A percentile compares a stretch with the other conserved stretches of the same genome.
Evolutionary conservation across 2,113 vertebrate genomes (phyloP).

Genomic region (Uria lomvia): DNA sequence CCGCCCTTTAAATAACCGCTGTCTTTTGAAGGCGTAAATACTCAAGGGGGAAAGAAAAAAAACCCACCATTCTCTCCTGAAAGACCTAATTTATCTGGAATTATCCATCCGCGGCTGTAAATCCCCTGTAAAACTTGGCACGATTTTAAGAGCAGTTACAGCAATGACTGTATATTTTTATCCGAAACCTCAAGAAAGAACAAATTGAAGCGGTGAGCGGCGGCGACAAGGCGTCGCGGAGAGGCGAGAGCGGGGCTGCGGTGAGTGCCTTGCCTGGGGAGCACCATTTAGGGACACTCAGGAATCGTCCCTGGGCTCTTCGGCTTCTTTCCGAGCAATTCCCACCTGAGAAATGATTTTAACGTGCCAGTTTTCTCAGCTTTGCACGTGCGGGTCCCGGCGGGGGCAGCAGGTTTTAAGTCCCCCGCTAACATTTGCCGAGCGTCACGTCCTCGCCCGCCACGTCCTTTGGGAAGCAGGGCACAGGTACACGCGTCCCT

Average conservation of each 20-base stretch:
- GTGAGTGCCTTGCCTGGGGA: neutral
- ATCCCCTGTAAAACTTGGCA: slow-evolving; percentile 54
- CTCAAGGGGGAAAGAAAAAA: neutral
- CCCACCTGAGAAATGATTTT: neutral
- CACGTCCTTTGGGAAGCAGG: neutral
- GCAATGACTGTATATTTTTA: slow-evolving; percentile 40
- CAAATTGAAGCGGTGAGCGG: neutral
- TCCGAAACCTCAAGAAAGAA: neutral
- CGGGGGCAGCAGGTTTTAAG: neutral
- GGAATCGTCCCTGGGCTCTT: neutral
- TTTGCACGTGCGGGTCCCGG: neutral
- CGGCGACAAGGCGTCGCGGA: neutral
- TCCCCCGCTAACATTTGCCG: neutral
- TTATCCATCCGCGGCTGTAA: slow-evolving; percentile 34
- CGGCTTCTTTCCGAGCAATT: neutral
- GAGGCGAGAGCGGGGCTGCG: neutral
- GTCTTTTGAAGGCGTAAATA: slow-evolving; percentile 12
- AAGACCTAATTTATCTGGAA: slow-evolving; percentile 45
- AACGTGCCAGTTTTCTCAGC: neutral
- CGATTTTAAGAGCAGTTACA: neutral
- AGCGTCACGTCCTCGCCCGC: neutral
- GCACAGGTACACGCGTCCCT: neutral
- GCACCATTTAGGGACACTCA: neutral
- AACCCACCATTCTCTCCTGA: neutral
- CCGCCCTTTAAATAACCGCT: neutral